A percentile compares a stretch with the other conserved stretches of the same genome.
These are phyloP conservation scores for Liasis olivaceus DNA, from an alignment of 2,797 vertebrate species.

Conservation along the genomic window DNA sequence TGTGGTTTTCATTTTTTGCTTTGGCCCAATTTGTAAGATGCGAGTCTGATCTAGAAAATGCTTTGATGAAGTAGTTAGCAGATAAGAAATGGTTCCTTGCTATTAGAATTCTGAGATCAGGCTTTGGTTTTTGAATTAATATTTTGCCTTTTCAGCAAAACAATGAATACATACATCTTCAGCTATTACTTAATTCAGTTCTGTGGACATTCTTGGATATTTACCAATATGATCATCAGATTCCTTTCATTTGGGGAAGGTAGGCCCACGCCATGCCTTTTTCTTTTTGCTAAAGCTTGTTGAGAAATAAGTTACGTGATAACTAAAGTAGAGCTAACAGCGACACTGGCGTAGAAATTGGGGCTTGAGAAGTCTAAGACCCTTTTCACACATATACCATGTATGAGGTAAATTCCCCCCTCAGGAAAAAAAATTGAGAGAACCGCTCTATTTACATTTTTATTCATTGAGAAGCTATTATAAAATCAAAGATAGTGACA, in stretches of 20 bases:
- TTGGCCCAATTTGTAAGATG: not conserved
- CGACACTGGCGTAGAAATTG: not conserved
- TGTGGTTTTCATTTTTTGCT: not conserved
- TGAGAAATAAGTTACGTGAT: not conserved
- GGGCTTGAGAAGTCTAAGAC: not conserved
- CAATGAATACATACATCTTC: slow-evolving; percentile 84
- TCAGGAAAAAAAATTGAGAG: not conserved
- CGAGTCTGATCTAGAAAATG: not conserved
- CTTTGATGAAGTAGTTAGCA: not conserved
- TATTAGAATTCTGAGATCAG: not conserved
- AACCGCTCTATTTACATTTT: not conserved
- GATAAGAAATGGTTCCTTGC: not conserved
- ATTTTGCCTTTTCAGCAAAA: slow-evolving; percentile 74
- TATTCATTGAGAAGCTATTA: not conserved
- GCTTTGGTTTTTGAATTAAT: not conserved
- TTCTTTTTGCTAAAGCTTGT: not conserved
- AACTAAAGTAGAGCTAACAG: not conserved
- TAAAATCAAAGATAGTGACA: not conserved
- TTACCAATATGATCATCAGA: slow-evolving; percentile 89
- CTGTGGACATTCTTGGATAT: slow-evolving; percentile 95
- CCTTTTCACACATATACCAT: not conserved
- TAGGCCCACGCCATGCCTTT: slow-evolving; percentile 62
- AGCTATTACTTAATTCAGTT: slow-evolving; percentile 92
- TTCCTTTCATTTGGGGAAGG: slow-evolving; percentile 91
- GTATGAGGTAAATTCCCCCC: not conserved